Conservation (phyloP, 1,140 invertebrate species). For the Scylla paramamosain region DNA sequence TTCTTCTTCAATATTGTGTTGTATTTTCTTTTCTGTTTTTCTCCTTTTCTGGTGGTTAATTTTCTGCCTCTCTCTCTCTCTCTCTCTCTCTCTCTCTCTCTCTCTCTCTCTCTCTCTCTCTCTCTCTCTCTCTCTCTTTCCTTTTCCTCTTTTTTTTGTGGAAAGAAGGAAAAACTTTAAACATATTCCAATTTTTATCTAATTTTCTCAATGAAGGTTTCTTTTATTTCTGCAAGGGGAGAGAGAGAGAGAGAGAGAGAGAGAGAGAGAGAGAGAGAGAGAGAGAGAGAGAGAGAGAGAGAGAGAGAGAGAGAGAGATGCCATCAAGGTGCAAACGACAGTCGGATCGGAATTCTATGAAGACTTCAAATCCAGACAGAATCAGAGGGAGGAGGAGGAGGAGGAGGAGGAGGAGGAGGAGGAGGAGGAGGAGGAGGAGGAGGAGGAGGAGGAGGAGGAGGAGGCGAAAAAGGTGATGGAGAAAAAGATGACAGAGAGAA, state of each 20-base stretch:
- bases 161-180: too few relatives aligned
- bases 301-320: background rate
- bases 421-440: conserved; percentile 30
- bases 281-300: conserved; percentile 11
- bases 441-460: conserved; percentile 39
- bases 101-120: background rate
- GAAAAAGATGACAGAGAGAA: background rate
- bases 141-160: background rate
- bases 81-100: too few relatives aligned
- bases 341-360: conserved; percentile 2
- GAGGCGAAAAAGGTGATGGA: background rate
- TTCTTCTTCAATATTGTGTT: background rate
- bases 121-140: background rate
- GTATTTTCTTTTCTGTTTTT: background rate
- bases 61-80: background rate
- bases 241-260: background rate
- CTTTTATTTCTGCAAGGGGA: background rate
- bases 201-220: background rate
- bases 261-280: conserved; percentile 8
- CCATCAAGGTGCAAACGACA: background rate
- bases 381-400: background rate
- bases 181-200: too few relatives aligned
- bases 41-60: background rate
- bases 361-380: background rate
- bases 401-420: background rate